Evolutionary conservation across 2,113 vertebrate species (phyloP), one percentile per base, ranked within the genome.

Genomic region (Nematolebias whitei): DNA sequence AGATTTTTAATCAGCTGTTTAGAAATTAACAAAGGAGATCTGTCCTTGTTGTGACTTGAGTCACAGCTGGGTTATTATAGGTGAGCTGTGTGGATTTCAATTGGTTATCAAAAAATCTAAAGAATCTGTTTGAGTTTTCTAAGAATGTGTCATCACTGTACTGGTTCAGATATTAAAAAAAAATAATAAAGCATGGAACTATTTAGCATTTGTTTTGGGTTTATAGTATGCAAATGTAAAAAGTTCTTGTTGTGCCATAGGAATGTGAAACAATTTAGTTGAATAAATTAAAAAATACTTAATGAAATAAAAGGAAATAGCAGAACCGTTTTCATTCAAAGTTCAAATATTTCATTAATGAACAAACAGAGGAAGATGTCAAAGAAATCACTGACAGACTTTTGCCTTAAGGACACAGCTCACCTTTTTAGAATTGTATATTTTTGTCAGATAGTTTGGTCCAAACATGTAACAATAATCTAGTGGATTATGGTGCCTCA

Each of bases 1-100:
- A 60, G 16, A 32, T 63, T 63, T 58, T 44, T 15, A 68, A 45
- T 45, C 23, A 14, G 43, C 16, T 51, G 29, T 32, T 53, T 23
- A 32, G 54, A 19, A 12, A n/a, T 12, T 4, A 35, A 2, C 18
- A 38, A 4, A 18, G 47, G 18, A 15, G 24, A 32, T 2, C n/a
- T 26, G 23, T n/a, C 6, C 44, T 15, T 19, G 12, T 29, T 13
- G 41, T 45, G 16, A 24, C 18, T 41, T 5, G 39, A 3, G 18
- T 12, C 18, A 43, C 11, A n/a, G 3, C 23, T 5, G 32, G n/a
- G 19, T 55, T 39, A 20, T 38, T 39, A 5, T 19, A n/a, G 19
- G 26, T 26, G 12, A 12, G 35, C 40, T 45, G 19, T 15, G 11
- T 26, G 35, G 19, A 1, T 35, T 39, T 26, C 22, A 35, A 35